phyloP scores from a whole-genome alignment of 2,113 vertebrate species.

The Dascyllus trimaculatus region DNA sequence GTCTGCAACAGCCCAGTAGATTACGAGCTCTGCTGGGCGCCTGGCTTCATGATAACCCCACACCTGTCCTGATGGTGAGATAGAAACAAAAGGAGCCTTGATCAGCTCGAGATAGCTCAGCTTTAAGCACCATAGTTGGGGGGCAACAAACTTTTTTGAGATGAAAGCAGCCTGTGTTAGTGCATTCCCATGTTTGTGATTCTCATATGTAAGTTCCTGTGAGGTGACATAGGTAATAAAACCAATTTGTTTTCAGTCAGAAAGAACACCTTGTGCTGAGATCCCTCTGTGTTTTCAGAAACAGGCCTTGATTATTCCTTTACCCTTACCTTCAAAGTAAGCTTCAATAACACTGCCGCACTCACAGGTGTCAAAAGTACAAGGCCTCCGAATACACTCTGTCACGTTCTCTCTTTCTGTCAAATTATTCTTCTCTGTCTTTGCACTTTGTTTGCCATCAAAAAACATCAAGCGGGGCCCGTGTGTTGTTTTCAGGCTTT shows the following conservation, averaged over 20 bases:
- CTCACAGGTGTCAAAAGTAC: slow-evolving; percentile 77
- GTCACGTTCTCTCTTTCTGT: slow-evolving; percentile 72
- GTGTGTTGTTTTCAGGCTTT: slow-evolving; percentile 56
- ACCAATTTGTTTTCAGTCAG: slow-evolving; percentile 82
- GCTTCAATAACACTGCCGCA: slow-evolving; percentile 75
- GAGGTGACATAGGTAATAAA: slow-evolving; percentile 70
- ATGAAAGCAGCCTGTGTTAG: slow-evolving; percentile 63
- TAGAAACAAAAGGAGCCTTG: slow-evolving; percentile 59
- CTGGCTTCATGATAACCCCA: slow-evolving; percentile 50
- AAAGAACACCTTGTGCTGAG: slow-evolving; percentile 67
- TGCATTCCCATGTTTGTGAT: slow-evolving; percentile 36
- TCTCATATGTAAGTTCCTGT: slow-evolving; percentile 59
- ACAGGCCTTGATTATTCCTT: slow-evolving; percentile 79
- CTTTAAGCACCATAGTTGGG: slow-evolving; percentile 39
- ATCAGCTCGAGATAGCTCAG: slow-evolving; percentile 56
- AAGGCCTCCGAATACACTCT: slow-evolving; percentile 69
- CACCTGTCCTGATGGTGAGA: slow-evolving; percentile 65
- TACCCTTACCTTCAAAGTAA: slow-evolving; percentile 79
- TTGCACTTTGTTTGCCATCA: slow-evolving; percentile 72
- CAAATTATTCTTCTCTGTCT: slow-evolving; percentile 70
- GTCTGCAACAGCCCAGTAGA: slow-evolving; percentile 48
- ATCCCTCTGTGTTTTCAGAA: slow-evolving; percentile 71
- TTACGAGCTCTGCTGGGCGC: slow-evolving; percentile 45
- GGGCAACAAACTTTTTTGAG: slow-evolving; percentile 58
- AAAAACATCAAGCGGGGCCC: slow-evolving; percentile 68